Evolutionary conservation across 2,888 invertebrate genomes (phyloP).

Genomic region (Athripsodes cinereus): DNA sequence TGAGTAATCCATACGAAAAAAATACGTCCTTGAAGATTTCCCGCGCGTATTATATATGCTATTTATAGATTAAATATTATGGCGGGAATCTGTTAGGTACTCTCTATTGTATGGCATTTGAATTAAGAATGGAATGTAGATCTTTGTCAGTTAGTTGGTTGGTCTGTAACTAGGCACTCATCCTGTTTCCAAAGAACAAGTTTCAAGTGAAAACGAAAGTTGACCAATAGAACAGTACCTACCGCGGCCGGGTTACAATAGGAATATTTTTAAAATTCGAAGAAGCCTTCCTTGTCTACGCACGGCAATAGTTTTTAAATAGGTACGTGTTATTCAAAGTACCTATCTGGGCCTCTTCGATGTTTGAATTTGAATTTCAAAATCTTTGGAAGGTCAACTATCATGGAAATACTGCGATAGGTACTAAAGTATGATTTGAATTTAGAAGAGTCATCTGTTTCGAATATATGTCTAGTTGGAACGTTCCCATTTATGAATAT

Average conservation of each 20-base stretch:
- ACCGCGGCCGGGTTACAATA: neutral
- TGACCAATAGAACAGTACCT: neutral
- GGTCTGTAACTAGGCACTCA: neutral
- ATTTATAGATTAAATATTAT: neutral
- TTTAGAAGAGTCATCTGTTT: too few species aligned
- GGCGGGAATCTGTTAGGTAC: neutral
- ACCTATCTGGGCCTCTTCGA: neutral
- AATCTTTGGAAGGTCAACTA: too few species aligned
- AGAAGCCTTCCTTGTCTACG: neutral
- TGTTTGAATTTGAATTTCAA: too few species aligned
- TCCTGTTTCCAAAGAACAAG: neutral
- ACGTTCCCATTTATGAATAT: too few species aligned
- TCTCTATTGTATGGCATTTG: neutral
- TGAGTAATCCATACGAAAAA: neutral
- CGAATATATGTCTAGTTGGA: too few species aligned
- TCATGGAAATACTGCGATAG: too few species aligned
- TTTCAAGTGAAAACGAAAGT: neutral
- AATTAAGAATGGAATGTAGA: neutral
- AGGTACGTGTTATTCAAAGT: neutral
- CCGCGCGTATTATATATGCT: neutral
- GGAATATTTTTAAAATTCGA: neutral
- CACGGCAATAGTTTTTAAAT: neutral
- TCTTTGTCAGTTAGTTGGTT: neutral
- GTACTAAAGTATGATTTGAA: too few species aligned
- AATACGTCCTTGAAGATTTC: slow-evolving; percentile 1